Conservation (phyloP, 2,113 vertebrate species). For the Sula dactylatra region DNA sequence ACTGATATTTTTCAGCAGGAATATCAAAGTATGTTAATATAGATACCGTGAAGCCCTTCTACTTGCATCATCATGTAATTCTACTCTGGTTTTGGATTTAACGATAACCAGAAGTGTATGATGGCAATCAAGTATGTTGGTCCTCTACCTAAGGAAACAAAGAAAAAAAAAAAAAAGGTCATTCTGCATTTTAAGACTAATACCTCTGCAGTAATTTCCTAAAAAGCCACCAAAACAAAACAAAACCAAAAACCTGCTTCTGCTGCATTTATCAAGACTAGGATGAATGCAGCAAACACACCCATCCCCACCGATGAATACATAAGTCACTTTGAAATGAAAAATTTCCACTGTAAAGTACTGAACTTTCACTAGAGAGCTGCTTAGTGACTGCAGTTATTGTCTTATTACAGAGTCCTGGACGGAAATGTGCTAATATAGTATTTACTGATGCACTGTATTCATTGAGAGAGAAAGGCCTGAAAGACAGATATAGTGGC, state of each 20-base stretch:
- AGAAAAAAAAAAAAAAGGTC: background rate
- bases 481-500: background rate
- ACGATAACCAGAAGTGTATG: background rate
- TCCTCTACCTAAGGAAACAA: background rate
- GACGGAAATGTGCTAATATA: accelerated
- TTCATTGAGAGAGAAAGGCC: background rate
- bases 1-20: background rate
- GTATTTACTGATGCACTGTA: background rate
- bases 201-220: background rate
- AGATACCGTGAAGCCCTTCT: background rate
- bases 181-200: background rate
- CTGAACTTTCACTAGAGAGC: background rate
- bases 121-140: background rate
- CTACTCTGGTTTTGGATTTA: background rate
- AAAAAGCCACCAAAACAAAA: background rate
- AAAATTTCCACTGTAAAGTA: background rate
- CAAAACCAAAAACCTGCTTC: background rate
- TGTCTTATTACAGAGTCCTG: background rate
- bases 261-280: background rate
- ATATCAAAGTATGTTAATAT: background rate
- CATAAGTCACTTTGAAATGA: background rate
- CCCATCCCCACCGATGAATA: background rate
- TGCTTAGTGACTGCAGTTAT: background rate
- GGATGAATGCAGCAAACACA: background rate
- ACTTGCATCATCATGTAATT: background rate